Evolutionary conservation across 2,113 vertebrate species (phyloP), one percentile per base, ranked within the genome.

Genomic region (Catharus bicknelli): DNA sequence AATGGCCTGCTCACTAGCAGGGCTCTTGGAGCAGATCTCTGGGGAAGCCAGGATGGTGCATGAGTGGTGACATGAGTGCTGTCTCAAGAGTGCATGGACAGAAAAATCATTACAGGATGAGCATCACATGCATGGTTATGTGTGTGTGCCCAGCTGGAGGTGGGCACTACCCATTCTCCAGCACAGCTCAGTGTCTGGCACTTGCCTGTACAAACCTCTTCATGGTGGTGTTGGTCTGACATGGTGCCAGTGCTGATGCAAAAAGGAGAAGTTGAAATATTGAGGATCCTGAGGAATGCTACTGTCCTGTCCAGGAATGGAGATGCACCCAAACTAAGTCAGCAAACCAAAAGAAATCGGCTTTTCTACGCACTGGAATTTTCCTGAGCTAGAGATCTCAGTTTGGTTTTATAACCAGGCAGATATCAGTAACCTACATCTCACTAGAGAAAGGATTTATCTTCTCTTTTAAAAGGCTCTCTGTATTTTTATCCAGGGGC

Each of bases 401-500:
- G 32, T 27, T 79, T 68, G 63, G 26, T 93, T 93, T 96, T 77
- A 91, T 82, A 94, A 84, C 75, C 53, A 92, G 78, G 32, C 74
- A 88, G 40, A 43, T 87, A 96, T 95, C 89, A 77, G 47, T 95
- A 90, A 92, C 87, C 82, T 87, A 84, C 78, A 90, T 89, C 74
- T 90, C 84, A 63, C 67, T 92, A 85, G 76, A 85, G 59, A 76
- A 92, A 69, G 74, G 78, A 85, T 92, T 95, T 91, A 73, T 92
- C 57, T 78, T 69, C 74, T 84, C 58, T 64, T 94, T 90, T 91
- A 70, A 90, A 89, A 89, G 70, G 16, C 84, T 93, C n/a, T 93
- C 58, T 92, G 7, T 86, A 79, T 84, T 90, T 94, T 93, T 85
- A 62, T 85, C 81, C 47, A 36, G 38, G 12, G 51, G 55, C 67